phyloP scores from a whole-genome alignment of 2,113 vertebrate genomes.

The Saimiri boliviensis region DNA sequence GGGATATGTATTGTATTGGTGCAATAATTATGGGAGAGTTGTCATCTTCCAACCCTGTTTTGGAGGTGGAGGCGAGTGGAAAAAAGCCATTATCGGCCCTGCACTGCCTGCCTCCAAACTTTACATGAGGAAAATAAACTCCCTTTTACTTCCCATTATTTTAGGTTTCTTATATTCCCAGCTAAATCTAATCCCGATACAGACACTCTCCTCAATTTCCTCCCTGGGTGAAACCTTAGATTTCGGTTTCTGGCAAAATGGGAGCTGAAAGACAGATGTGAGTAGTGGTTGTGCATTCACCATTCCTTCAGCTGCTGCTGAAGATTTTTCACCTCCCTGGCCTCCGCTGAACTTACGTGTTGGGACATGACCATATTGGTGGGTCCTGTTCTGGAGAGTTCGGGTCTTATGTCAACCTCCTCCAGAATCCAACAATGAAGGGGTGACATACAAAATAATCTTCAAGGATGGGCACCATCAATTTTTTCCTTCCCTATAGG shows the following conservation, averaged over 20 bases:
- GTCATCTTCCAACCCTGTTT: neutral
- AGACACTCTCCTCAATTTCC: neutral
- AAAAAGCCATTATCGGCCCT: rapidly evolving
- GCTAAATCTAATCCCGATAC: neutral
- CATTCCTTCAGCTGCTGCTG: neutral
- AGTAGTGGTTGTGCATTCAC: neutral
- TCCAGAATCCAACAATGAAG: neutral
- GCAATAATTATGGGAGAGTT: neutral
- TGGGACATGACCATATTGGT: neutral
- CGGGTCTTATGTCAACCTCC: neutral
- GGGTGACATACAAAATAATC: neutral
- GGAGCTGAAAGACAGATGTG: neutral
- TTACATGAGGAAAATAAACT: neutral
- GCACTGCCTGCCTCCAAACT: neutral
- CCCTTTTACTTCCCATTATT: neutral
- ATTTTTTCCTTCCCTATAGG: neutral
- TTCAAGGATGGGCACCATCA: neutral
- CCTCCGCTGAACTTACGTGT: neutral
- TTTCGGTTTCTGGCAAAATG: neutral
- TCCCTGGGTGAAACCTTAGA: neutral
- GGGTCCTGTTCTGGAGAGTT: neutral
- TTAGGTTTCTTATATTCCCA: neutral
- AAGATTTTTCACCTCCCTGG: neutral
- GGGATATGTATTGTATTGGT: neutral
- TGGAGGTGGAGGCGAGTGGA: neutral